Evolutionary conservation across 2,113 vertebrate species (phyloP).

Genomic region (Nannobrachium achirus): DNA sequence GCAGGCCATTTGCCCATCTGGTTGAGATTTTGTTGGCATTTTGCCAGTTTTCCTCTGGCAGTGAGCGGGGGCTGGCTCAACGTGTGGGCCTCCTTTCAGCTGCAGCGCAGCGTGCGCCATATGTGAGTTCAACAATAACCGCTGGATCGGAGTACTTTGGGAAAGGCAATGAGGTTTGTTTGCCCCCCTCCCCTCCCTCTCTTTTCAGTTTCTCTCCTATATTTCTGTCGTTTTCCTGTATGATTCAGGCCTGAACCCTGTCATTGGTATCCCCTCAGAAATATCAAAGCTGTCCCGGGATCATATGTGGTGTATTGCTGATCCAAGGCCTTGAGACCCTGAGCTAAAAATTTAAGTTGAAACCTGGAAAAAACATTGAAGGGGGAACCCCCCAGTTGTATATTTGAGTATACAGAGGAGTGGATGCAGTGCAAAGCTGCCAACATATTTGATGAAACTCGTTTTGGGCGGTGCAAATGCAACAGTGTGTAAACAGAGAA

Average conservation of each 20-base stretch:
- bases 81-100: slow-evolving; percentile 52
- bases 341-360: slow-evolving; percentile 44
- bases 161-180: slow-evolving; percentile 27
- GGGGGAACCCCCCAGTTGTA: slow-evolving; percentile 29
- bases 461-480: slow-evolving; percentile 22
- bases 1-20: slow-evolving; percentile 48
- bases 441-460: slow-evolving; percentile 56
- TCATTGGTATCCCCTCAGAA: slow-evolving; percentile 41
- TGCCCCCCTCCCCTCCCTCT: slow-evolving; percentile 5
- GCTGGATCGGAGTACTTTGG: slow-evolving; percentile 23
- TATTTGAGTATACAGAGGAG: slow-evolving; percentile 12
- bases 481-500: slow-evolving; percentile 28
- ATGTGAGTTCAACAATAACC: slow-evolving; percentile 42
- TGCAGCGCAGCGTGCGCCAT: slow-evolving; percentile 39
- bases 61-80: slow-evolving; percentile 25
- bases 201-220: slow-evolving; percentile 30
- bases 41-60: slow-evolving; percentile 46
- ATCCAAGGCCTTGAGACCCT: slow-evolving; percentile 43
- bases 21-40: slow-evolving; percentile 51
- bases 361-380: slow-evolving; percentile 26
- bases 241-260: slow-evolving; percentile 36
- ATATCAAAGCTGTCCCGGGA: slow-evolving; percentile 58
- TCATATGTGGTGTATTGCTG: slow-evolving; percentile 56
- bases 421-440: slow-evolving; percentile 37
- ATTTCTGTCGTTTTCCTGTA: slow-evolving; percentile 5